Conservation (phyloP, 2,888 invertebrate species). For the Mesoligia furuncula region DNA sequence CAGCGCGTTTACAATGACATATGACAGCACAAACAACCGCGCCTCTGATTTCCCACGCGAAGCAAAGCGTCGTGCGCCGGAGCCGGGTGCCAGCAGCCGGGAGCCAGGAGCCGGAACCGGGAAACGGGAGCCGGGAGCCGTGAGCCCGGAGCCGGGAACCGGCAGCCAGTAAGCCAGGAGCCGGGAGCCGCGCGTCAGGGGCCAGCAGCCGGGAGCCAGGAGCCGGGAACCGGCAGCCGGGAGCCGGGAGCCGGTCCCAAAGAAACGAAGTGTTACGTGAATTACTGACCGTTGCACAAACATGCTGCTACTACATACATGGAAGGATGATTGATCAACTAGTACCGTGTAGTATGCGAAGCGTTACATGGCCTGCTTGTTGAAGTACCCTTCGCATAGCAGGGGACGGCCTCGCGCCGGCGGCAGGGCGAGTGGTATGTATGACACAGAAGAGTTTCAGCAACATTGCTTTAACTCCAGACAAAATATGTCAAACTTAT, state of each 20-base stretch:
- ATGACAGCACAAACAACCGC: conserved; percentile 13
- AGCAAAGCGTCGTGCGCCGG: background rate
- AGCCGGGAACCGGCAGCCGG: background rate
- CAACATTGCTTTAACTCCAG: background rate
- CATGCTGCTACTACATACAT: background rate
- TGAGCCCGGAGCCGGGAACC: too few relatives aligned
- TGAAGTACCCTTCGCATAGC: background rate
- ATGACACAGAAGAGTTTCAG: background rate
- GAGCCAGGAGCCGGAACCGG: background rate
- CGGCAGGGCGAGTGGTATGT: background rate
- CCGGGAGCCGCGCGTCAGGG: background rate
- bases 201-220: too few relatives aligned
- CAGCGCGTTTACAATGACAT: conserved; percentile 3
- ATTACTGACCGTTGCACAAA: conserved; percentile 6
- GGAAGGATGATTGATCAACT: background rate
- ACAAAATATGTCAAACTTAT: background rate
- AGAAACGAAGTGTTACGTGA: conserved; percentile 11
- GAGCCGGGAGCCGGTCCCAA: too few relatives aligned
- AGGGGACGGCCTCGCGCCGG: background rate
- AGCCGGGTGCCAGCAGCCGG: background rate
- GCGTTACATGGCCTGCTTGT: too few relatives aligned
- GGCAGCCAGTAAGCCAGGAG: too few relatives aligned
- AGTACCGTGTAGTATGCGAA: background rate
- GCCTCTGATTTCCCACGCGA: conserved; percentile 23
- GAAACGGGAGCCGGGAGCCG: too few relatives aligned